phyloP scores from a whole-genome alignment of 2,797 vertebrate species.

The Rhinichthys osculus region DNA sequence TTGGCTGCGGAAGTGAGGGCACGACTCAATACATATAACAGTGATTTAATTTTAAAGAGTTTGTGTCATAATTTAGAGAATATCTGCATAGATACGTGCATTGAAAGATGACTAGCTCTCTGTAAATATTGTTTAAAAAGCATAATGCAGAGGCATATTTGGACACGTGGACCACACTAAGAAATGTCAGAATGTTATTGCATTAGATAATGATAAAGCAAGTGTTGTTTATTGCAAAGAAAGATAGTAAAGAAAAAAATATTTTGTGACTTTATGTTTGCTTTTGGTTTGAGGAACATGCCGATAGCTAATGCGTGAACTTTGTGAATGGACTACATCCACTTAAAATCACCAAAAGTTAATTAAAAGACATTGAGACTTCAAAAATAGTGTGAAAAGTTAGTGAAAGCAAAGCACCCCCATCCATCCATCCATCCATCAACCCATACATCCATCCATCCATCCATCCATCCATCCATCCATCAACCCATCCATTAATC shows the following conservation, averaged over 20 bases:
- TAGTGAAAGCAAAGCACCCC: background rate
- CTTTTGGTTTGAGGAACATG: background rate
- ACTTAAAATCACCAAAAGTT: background rate
- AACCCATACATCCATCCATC: fast-evolving
- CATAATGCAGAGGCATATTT: background rate
- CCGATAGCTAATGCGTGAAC: background rate
- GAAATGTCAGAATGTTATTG: background rate
- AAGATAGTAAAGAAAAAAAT: background rate
- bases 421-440: fast-evolving
- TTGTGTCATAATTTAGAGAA: slow-evolving; percentile 2
- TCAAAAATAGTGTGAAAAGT: background rate
- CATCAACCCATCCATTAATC: fast-evolving
- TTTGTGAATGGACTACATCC: background rate
- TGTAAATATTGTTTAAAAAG: background rate
- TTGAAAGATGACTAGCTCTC: background rate
- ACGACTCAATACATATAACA: background rate
- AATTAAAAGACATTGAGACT: background rate
- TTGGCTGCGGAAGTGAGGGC: background rate
- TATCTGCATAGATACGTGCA: background rate
- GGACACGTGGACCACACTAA: background rate
- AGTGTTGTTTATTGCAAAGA: background rate
- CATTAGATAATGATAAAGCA: background rate
- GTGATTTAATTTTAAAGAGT: background rate
- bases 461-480: too few species aligned
- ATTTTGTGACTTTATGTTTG: background rate